These are phyloP conservation scores for Girardinus metallicus DNA, from an alignment of 2,797 vertebrate species.

Conservation along the genomic window DNA sequence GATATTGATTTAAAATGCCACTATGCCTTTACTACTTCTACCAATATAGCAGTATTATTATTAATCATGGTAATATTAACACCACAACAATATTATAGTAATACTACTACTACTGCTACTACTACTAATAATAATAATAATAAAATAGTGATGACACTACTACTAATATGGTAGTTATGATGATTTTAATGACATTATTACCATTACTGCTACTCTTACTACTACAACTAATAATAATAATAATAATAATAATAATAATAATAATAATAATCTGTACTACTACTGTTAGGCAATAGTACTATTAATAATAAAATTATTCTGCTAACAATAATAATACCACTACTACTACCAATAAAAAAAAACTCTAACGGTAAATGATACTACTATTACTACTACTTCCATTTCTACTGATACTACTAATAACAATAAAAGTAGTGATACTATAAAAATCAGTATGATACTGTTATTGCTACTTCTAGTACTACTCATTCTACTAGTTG, in stretches of 20 bases:
- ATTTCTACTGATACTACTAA: background rate
- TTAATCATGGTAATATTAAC: background rate
- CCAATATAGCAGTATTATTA: background rate
- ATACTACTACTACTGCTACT: background rate
- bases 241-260: background rate
- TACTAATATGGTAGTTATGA: no score
- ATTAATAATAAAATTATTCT: background rate
- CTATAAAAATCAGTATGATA: background rate
- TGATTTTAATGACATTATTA: no score
- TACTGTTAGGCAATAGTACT: background rate
- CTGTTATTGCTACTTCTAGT: background rate
- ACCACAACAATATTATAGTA: no score
- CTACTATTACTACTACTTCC: background rate
- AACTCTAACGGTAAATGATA: background rate
- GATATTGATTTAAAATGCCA: no score
- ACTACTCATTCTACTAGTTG: background rate
- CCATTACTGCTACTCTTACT: no score
- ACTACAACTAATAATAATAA: background rate
- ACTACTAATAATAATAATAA: background rate
- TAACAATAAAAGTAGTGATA: background rate
- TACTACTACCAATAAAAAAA: background rate
- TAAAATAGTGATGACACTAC: background rate
- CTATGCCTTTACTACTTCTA: background rate
- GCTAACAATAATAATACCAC: background rate
- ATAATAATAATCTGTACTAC: background rate